phyloP scores from a whole-genome alignment of 1,140 invertebrate genomes.

The Babylonia areolata region DNA sequence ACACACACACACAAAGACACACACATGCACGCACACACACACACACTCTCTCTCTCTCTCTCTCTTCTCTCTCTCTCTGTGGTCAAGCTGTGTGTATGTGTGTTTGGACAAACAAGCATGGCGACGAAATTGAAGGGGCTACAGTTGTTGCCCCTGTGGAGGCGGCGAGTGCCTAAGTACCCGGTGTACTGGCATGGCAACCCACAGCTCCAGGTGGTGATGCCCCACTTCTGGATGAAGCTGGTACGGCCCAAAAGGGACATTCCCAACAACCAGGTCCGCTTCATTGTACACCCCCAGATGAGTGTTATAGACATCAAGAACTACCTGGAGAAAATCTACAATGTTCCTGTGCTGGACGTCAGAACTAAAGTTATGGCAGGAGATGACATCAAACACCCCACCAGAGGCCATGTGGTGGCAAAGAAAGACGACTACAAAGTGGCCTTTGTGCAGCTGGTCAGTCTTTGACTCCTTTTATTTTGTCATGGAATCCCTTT shows the following conservation, averaged over 20 bases:
- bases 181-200: conserved; percentile 92
- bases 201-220: conserved; percentile 90
- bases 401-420: conserved; percentile 79
- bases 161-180: conserved; percentile 79
- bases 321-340: conserved; percentile 97
- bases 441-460: conserved; percentile 87
- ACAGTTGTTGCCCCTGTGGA: too few relatives aligned
- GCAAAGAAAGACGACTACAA: conserved; percentile 90
- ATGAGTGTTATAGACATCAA: conserved; percentile 91
- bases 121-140: too few relatives aligned
- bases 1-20: background rate
- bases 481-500: too few relatives aligned
- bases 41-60: too few relatives aligned
- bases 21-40: too few relatives aligned
- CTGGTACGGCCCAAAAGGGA: conserved; percentile 81
- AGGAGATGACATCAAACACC: too few relatives aligned
- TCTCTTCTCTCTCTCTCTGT: too few relatives aligned
- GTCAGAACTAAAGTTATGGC: conserved; percentile 77
- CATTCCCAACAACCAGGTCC: conserved; percentile 85
- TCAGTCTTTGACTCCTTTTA: too few relatives aligned
- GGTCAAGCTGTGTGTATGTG: too few relatives aligned
- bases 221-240: conserved; percentile 97
- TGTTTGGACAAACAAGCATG: too few relatives aligned
- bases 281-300: conserved; percentile 89
- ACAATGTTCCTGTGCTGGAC: conserved; percentile 85